Evolutionary conservation across 2,797 vertebrate species (phyloP), one percentile per base, ranked within the genome.

Genomic region (Sparus aurata): DNA sequence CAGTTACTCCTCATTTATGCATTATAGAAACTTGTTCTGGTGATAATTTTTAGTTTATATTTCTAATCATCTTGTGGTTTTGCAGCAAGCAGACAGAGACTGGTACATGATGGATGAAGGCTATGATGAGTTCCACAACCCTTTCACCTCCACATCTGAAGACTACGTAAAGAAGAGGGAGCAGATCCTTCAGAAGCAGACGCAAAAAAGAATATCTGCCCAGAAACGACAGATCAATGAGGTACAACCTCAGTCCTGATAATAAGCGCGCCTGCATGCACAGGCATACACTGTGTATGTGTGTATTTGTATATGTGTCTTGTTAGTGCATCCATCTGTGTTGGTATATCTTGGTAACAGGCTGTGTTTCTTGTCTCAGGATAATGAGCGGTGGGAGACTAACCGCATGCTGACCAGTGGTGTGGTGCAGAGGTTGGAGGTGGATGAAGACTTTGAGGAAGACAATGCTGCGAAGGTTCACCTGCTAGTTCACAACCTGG

Each of bases 81-180:
- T 83, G 7, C 91, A 99, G 98, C 98, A 99, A 99, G 98, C 98
- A 0, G 98, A 99, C 93, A 95, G 98, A 87, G 98, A 99, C 73
- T 99, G 98, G 98, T 99, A 99, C 93, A 99, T 98, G 98, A 99
- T 99, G 98, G 98, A 99, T 0, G 98, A 99, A 86, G 98, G 98
- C 13, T 99, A 96, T 0, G 98, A 99, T 0, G 98, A 99, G 92
- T 98, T 98, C 89, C 97, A 99, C 93, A 99, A 99, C 73, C 97
- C 98, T 2, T 91, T 99, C 91, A 97, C 97, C 7, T 96, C 97
- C 58, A 98, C 97, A 1, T 99, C 98, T 0, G 97, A 99, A 0
- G 98, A 99, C 16, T 99, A 99, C 0, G 91, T 99, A 60, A 97
- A 97, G 94, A 97, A 98, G 85, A 96, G 97, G 68, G 98, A 99